Percentiles rank a stretch among this genome's conserved stretches.
Evolutionary conservation across 2,797 vertebrate genomes (phyloP).

Genomic region (Esox lucius): DNA sequence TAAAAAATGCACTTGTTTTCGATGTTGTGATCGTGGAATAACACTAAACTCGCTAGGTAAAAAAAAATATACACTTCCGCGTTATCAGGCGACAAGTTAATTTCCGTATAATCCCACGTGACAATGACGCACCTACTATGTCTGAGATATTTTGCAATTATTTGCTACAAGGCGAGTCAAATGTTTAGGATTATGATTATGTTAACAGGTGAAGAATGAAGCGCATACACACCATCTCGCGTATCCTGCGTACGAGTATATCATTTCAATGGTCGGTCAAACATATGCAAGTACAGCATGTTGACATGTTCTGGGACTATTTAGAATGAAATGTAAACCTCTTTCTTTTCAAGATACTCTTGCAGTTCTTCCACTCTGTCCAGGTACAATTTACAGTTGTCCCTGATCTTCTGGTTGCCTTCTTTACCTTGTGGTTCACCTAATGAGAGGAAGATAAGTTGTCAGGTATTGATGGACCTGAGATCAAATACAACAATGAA

Average conservation of each 20-base stretch:
- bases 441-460: constrained; percentile 38
- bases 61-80: constrained; percentile 72
- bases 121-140: constrained; percentile 10
- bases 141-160: background rate
- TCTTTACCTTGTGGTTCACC: constrained; percentile 83
- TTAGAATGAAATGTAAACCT: constrained; percentile 56
- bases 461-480: background rate
- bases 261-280: no score
- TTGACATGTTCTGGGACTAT: background rate
- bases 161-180: background rate
- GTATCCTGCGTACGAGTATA: no score
- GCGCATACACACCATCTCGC: background rate
- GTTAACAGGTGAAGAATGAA: background rate
- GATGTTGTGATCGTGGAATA: constrained; percentile 56
- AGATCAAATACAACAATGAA: no score
- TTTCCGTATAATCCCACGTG: constrained; percentile 54
- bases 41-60: constrained; percentile 32
- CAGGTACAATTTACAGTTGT: constrained; percentile 78
- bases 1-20: constrained; percentile 43
- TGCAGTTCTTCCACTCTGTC: constrained; percentile 79
- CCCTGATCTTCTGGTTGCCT: constrained; percentile 83
- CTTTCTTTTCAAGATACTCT: constrained; percentile 68
- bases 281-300: background rate
- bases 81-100: constrained; percentile 64
- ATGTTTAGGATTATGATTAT: background rate